Conservation (phyloP, 2,113 vertebrate species). For the Neogale vison region DNA sequence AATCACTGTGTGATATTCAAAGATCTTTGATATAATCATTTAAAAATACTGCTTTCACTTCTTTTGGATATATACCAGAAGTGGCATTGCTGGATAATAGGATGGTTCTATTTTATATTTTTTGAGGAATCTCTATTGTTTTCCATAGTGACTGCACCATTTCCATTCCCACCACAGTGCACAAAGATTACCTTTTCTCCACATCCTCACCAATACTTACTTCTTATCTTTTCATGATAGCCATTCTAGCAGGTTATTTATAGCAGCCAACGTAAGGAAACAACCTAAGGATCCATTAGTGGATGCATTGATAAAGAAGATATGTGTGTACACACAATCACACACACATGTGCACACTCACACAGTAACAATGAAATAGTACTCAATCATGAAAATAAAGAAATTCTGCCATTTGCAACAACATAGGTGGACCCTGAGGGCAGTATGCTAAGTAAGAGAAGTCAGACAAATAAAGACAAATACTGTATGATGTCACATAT, state of each 20-base stretch:
- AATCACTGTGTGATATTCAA: not conserved
- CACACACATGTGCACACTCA: not conserved
- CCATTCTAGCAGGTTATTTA: not conserved
- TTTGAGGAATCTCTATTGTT: not conserved
- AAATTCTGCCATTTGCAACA: not conserved
- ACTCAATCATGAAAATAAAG: not conserved
- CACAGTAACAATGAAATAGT: not conserved
- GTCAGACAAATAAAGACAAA: not conserved
- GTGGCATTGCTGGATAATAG: not conserved
- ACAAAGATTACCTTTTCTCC: not conserved
- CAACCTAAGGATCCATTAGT: not conserved
- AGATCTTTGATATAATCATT: not conserved
- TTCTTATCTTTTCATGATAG: not conserved
- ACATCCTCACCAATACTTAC: not conserved
- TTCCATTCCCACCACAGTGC: not conserved
- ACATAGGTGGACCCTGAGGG: not conserved
- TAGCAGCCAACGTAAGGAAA: not conserved
- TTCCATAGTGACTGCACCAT: not conserved
- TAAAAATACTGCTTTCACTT: not conserved
- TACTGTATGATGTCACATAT: not conserved
- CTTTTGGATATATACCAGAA: not conserved
- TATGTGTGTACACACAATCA: not conserved
- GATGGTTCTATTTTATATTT: not conserved
- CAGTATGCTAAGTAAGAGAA: not conserved
- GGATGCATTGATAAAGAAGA: not conserved